Conservation (phyloP, 1,140 invertebrate species). For the Listronotus oregonensis region DNA sequence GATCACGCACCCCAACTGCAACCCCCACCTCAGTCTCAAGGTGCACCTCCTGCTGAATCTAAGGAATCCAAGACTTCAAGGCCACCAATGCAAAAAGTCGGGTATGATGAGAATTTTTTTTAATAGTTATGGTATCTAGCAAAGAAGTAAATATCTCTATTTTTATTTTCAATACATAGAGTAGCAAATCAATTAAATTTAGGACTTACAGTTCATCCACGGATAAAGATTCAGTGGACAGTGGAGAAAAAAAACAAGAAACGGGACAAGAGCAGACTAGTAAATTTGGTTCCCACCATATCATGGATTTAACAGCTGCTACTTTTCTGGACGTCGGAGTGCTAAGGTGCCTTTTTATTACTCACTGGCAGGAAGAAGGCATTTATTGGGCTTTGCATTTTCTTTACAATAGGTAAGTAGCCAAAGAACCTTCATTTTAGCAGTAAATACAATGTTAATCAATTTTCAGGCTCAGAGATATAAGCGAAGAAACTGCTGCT, state of each 20-base stretch:
- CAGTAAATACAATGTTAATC: background rate
- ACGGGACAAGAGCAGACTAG: constrained; percentile 6
- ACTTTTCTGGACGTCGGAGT: constrained; percentile 96
- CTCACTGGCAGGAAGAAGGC: constrained; percentile 97
- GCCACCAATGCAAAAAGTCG: constrained; percentile 63
- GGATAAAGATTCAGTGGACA: constrained; percentile 61
- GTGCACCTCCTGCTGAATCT: constrained; percentile 58
- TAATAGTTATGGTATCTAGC: background rate
- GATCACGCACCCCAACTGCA: constrained; percentile 46
- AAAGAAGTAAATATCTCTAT: no score
- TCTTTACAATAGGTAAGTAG: constrained; percentile 79
- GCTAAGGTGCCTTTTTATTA: constrained; percentile 92
- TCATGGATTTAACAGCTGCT: constrained; percentile 76
- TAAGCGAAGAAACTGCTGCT: constrained; percentile 76
- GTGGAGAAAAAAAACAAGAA: constrained; percentile 41
- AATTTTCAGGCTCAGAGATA: constrained; percentile 70
- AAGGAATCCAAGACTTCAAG: constrained; percentile 58
- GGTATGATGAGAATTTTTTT: constrained; percentile 55
- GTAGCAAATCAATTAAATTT: background rate
- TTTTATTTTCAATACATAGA: no score
- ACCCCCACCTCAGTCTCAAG: constrained; percentile 52
- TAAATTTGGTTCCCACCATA: constrained; percentile 44
- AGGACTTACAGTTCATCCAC: constrained; percentile 55
- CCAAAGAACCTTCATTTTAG: background rate
- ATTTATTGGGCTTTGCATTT: constrained; percentile 97